Evolutionary conservation across 2,113 vertebrate species (phyloP).

Genomic region (Phalacrocorax pelagicus): DNA sequence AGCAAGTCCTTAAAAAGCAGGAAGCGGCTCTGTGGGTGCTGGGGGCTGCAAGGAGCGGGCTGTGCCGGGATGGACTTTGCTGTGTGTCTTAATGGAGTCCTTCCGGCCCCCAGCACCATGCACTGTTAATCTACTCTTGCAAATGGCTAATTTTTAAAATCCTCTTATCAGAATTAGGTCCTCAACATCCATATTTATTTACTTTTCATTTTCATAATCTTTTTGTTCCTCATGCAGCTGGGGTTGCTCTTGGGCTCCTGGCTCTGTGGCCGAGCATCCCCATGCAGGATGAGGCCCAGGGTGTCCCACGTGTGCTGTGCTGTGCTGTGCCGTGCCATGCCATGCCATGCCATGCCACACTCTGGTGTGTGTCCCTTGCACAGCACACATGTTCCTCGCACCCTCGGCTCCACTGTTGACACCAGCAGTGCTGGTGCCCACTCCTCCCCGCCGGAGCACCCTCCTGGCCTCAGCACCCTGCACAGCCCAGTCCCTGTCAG

Average conservation of each 20-base stretch:
- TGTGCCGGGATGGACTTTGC: background rate
- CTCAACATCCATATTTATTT: conserved; percentile 79
- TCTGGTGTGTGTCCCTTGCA: background rate
- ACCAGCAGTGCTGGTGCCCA: fast-evolving
- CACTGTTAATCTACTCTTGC: conserved; percentile 72
- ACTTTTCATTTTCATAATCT: conserved; percentile 76
- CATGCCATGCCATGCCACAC: background rate
- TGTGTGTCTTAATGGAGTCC: conserved; percentile 26
- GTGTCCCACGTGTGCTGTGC: background rate
- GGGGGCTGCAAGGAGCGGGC: background rate
- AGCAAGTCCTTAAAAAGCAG: conserved; percentile 56
- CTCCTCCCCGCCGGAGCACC: fast-evolving
- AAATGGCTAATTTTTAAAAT: conserved; percentile 83
- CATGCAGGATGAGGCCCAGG: background rate
- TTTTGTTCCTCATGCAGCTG: background rate
- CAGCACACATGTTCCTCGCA: background rate
- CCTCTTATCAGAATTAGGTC: conserved; percentile 80
- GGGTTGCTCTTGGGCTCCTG: background rate
- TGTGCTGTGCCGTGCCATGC: background rate
- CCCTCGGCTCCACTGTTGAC: background rate
- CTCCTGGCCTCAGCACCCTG: background rate
- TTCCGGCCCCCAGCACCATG: conserved; percentile 38
- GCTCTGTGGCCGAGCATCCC: background rate
- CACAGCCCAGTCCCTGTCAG: background rate
- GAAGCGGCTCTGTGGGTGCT: background rate